Percentiles rank a stretch among this genome's conserved stretches.
These are phyloP conservation scores for Phycodurus eques DNA, from an alignment of 2,113 vertebrate genomes.

Conservation along the genomic window DNA sequence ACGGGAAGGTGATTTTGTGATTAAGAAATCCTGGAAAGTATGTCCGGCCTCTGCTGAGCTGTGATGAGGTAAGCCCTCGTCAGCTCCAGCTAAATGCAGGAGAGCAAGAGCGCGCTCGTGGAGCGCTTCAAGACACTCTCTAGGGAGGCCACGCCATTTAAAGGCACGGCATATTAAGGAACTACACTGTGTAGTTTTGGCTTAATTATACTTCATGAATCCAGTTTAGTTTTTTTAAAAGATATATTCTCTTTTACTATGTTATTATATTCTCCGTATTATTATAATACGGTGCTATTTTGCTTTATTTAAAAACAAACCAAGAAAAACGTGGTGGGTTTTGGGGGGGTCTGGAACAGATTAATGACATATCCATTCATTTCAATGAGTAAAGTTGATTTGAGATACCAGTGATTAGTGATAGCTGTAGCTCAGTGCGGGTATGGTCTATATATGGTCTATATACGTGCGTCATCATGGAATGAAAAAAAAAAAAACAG, in stretches of 20 bases:
- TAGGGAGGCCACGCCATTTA: too few species aligned
- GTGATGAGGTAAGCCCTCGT: not conserved
- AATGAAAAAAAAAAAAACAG: not conserved
- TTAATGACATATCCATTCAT: not conserved
- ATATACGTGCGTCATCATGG: too few species aligned
- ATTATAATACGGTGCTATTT: too few species aligned
- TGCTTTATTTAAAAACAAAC: not conserved
- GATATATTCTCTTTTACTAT: not conserved
- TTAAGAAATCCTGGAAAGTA: not conserved
- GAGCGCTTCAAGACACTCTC: too few species aligned
- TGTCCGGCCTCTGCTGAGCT: not conserved
- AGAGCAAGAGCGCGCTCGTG: too few species aligned
- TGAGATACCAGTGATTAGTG: too few species aligned
- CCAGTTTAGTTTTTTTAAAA: too few species aligned
- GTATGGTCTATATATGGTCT: too few species aligned
- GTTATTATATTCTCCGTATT: too few species aligned
- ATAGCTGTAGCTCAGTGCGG: too few species aligned
- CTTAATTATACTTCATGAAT: not conserved
- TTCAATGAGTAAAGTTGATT: not conserved
- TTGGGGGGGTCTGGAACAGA: not conserved
- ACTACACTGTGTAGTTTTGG: not conserved
- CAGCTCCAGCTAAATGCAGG: too few species aligned
- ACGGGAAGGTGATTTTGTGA: not conserved
- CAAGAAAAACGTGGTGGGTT: not conserved
- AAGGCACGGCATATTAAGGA: too few species aligned